Conservation (phyloP, 2,888 invertebrate genomes). For the Cantharis lateralis region DNA sequence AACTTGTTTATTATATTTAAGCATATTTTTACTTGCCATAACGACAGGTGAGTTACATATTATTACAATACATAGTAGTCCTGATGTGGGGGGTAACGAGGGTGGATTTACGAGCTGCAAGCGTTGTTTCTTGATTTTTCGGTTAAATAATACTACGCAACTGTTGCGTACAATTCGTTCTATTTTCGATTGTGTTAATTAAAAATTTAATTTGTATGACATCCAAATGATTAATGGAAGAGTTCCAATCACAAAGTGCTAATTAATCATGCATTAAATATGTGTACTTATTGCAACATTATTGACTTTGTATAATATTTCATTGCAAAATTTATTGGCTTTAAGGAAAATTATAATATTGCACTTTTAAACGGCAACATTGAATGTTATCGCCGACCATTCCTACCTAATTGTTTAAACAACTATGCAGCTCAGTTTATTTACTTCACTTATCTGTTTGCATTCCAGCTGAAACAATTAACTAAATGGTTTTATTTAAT, state of each 20-base stretch:
- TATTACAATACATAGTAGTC: neutral
- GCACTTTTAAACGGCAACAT: neutral
- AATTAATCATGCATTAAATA: neutral
- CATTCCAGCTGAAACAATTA: neutral
- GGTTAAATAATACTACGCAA: neutral
- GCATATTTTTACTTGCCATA: neutral
- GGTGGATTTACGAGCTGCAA: too few relatives aligned
- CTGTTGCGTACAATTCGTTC: neutral
- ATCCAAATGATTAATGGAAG: neutral
- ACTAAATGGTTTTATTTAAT: too few relatives aligned
- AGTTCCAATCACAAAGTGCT: neutral
- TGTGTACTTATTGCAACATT: neutral
- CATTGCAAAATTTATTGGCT: neutral
- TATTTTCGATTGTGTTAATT: neutral
- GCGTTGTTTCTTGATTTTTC: neutral
- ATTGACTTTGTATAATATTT: neutral
- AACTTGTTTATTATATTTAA: neutral
- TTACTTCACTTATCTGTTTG: neutral
- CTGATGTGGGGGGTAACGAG: neutral
- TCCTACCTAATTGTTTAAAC: neutral
- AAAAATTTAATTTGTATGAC: neutral
- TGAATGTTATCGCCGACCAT: neutral
- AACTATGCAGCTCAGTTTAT: neutral
- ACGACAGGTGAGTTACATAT: neutral
- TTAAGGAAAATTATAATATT: neutral